Percentiles rank a stretch among this genome's conserved stretches.
Conservation (phyloP, 1,140 invertebrate genomes). For the Cataglyphis hispanica region DNA sequence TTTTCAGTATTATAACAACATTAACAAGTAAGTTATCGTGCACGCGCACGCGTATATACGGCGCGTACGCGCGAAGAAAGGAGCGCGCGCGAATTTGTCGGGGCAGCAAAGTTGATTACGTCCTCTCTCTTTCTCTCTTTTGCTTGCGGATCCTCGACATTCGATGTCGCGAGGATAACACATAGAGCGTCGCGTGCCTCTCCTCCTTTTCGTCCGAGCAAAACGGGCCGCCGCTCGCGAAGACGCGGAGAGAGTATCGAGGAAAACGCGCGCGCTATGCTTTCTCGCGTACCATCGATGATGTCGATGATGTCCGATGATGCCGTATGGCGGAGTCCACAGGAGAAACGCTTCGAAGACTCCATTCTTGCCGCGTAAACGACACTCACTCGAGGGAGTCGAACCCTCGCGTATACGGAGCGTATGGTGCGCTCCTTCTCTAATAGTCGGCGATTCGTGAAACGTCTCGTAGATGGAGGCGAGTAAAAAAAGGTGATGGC, state of each 20-base stretch:
- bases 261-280: conserved; percentile 26
- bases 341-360: conserved; percentile 36
- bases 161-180: conserved; percentile 7
- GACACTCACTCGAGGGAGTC: conserved; percentile 35
- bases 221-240: neutral
- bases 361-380: conserved; percentile 29
- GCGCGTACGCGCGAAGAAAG: conserved; percentile 42
- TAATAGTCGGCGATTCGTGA: conserved; percentile 51
- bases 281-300: conserved; percentile 54
- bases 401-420: neutral
- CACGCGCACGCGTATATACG: conserved; percentile 8
- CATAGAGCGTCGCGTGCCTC: conserved; percentile 1
- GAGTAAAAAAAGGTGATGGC: conserved; percentile 54
- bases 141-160: conserved; percentile 27
- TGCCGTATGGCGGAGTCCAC: conserved; percentile 39
- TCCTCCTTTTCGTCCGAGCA: neutral
- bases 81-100: conserved; percentile 48
- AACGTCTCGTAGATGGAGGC: conserved; percentile 55
- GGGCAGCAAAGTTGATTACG: conserved; percentile 49
- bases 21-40: conserved; percentile 85
- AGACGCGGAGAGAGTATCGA: conserved; percentile 28
- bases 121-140: conserved; percentile 46
- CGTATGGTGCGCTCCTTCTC: neutral
- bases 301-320: conserved; percentile 42
- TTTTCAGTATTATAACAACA: conserved; percentile 87